phyloP scores from a whole-genome alignment of 2,888 invertebrate genomes.

The Amaurobius ferox region DNA sequence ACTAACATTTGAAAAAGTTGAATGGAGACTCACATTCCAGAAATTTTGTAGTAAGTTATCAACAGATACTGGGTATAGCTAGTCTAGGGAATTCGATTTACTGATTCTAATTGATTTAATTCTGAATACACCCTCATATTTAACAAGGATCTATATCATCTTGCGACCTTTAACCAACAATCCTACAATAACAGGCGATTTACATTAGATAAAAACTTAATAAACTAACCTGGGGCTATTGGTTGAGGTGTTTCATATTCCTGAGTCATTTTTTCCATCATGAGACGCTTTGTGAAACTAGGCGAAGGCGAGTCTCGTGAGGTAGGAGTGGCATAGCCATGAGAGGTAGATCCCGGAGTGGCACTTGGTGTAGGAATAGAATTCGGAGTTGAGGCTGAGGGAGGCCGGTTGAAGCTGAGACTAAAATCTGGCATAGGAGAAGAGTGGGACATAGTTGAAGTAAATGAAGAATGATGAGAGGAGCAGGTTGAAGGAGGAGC shows the following conservation, averaged over 20 bases:
- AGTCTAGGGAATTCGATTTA: too few species aligned
- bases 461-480: constrained; percentile 48
- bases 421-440: constrained; percentile 50
- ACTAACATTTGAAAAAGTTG: too few species aligned
- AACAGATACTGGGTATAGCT: too few species aligned
- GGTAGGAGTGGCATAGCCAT: constrained; percentile 65
- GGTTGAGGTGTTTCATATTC: constrained; percentile 74
- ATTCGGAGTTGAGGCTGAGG: constrained; percentile 60
- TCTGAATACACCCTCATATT: too few species aligned
- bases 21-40: too few species aligned
- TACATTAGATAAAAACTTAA: too few species aligned
- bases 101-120: too few species aligned
- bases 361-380: constrained; percentile 72
- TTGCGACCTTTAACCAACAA: too few species aligned
- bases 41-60: too few species aligned
- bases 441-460: constrained; percentile 42
- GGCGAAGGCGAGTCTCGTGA: constrained; percentile 67
- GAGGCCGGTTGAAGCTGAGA: constrained; percentile 52
- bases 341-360: constrained; percentile 64
- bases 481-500: constrained; percentile 26
- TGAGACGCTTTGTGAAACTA: constrained; percentile 50
- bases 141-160: too few species aligned
- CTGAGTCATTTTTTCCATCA: constrained; percentile 73
- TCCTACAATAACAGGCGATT: too few species aligned
- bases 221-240: constrained; percentile 71